phyloP scores from a whole-genome alignment of 2,797 vertebrate genomes.

The Phoxinus dragarum region DNA sequence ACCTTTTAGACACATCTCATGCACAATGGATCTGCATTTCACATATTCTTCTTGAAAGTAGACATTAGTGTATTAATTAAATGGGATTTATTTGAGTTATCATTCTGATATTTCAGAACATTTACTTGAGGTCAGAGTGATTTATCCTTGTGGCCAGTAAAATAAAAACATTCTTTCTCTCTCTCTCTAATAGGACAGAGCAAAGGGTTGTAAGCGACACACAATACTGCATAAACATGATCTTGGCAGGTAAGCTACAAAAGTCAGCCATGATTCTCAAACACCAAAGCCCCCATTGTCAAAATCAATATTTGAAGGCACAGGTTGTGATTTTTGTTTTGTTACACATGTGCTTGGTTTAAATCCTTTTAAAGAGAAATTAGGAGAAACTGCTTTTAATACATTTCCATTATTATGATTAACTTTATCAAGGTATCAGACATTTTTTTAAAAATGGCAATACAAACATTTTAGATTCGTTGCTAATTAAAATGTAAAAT shows the following conservation, averaged over 20 bases:
- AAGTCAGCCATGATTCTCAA: neutral
- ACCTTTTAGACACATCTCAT: constrained; percentile 14
- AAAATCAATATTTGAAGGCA: neutral
- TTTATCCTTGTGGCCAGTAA: neutral
- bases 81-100: neutral
- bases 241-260: constrained; percentile 59
- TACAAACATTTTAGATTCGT: neutral
- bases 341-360: neutral
- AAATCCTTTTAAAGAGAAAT: neutral
- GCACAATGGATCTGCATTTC: constrained; percentile 17
- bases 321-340: neutral
- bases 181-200: constrained; percentile 23
- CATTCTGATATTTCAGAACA: neutral
- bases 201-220: neutral
- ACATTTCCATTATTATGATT: too few species aligned
- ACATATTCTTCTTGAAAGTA: neutral
- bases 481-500: neutral
- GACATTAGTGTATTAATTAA: neutral
- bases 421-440: too few species aligned
- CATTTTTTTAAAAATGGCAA: neutral
- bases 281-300: neutral
- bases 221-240: constrained; percentile 57
- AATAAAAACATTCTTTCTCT: neutral
- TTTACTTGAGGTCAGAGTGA: neutral
- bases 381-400: neutral